A percentile compares a stretch with the other conserved stretches of the same genome.
Evolutionary conservation across 2,113 vertebrate species (phyloP).

Genomic region (Aramus guarauna): DNA sequence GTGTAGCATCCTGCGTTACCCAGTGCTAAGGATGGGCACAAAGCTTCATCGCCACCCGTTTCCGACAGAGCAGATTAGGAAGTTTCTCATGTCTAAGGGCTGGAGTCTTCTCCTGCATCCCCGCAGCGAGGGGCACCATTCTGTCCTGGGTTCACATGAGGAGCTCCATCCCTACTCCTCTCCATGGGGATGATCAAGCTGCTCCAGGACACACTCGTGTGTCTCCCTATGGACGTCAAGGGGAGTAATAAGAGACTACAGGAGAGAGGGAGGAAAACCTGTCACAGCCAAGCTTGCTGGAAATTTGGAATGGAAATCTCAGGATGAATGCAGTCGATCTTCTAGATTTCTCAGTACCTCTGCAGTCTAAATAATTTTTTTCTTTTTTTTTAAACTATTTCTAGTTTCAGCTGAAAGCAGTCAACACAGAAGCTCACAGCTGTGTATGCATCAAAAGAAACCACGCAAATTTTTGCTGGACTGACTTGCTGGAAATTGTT

Average conservation of each 20-base stretch:
- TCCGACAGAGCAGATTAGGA: not conserved
- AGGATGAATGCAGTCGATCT: not conserved
- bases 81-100: not conserved
- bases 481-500: not conserved
- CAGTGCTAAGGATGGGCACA: not conserved
- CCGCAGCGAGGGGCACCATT: not conserved
- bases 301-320: not conserved
- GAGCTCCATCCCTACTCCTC: not conserved
- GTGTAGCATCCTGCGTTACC: fast-evolving
- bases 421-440: not conserved
- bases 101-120: not conserved
- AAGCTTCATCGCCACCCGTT: not conserved
- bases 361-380: not conserved
- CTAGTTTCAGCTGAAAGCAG: not conserved
- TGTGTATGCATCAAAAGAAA: not conserved
- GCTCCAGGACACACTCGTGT: not conserved
- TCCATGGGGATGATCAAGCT: not conserved
- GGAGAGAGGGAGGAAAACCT: not conserved
- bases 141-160: not conserved
- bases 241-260: not conserved
- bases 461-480: not conserved
- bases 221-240: not conserved
- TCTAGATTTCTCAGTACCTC: not conserved
- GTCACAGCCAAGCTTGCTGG: not conserved
- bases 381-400: not conserved